A percentile compares a stretch with the other conserved stretches of the same genome.
phyloP scores from a whole-genome alignment of 2,797 vertebrate genomes.

The Anabas testudineus region DNA sequence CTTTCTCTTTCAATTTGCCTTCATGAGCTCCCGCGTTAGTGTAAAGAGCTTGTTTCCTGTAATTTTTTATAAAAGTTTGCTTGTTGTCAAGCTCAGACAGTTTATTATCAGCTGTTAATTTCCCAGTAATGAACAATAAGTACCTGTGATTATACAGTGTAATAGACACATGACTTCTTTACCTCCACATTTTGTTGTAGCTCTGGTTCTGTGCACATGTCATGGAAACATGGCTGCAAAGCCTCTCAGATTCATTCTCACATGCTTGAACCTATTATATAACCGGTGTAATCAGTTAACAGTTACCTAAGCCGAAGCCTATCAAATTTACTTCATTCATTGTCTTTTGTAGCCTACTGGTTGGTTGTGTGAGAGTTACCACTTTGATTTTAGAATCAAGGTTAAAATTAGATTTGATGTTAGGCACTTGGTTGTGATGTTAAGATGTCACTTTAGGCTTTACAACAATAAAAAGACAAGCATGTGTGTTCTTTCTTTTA shows the following conservation, averaged over 20 bases:
- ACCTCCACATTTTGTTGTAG: too few relatives aligned
- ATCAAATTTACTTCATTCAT: not conserved
- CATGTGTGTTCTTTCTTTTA: not conserved
- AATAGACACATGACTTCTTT: too few relatives aligned
- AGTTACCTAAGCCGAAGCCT: slow-evolving; percentile 10
- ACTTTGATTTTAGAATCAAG: too few relatives aligned
- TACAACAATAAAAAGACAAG: too few relatives aligned
- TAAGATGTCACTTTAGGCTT: too few relatives aligned
- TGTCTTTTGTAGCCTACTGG: not conserved
- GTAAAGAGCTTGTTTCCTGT: not conserved
- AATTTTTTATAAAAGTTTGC: not conserved
- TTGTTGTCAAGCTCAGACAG: not conserved
- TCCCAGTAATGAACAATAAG: too few relatives aligned
- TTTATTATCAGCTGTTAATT: too few relatives aligned
- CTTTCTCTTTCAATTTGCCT: not conserved
- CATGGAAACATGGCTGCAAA: not conserved
- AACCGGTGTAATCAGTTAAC: slow-evolving; percentile 7
- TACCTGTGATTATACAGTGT: too few relatives aligned
- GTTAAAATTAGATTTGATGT: too few relatives aligned
- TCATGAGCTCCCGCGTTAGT: not conserved
- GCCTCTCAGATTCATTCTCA: not conserved
- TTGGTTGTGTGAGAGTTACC: not conserved
- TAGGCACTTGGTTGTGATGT: too few relatives aligned
- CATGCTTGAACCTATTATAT: not conserved
- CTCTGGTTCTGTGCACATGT: not conserved